Evolutionary conservation across 2,888 invertebrate species (phyloP), one percentile per base, ranked within the genome.

Genomic region (Azorinus chamasolen): DNA sequence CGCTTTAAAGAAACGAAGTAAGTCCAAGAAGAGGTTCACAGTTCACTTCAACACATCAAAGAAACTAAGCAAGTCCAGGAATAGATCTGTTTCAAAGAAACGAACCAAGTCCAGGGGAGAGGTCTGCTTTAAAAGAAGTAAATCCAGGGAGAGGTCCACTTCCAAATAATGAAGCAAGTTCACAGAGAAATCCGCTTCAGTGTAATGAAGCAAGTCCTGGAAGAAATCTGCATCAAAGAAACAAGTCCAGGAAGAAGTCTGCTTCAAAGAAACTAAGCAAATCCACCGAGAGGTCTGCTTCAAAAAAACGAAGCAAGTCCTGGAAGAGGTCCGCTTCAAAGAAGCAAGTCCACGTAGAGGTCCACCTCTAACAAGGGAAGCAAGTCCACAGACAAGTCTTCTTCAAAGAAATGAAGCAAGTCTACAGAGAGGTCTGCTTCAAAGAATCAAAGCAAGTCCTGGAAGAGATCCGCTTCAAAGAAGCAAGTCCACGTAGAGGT

Each of bases 301-400:
- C 78, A 14, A 78, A 75, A 57, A 71, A 68, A 46, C 43, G 65
- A 12, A 65, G 65, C 74, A 70, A 62, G 57, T 79, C 79, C n/a
- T 58, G 45, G 59, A 75, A 72, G 41, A 57, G 75, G 45, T 57
- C 57, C 14, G 63, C 59, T 37, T 68, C 68, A 50, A 61, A 61
- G 54, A 16, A 59, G 54, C 32, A 64, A 53, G 16, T 66, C 73
- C 22, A 43, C 22, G 32, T 70, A 70, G 55, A 58, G 69, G 43
- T 41, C 58, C n/a, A 39, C 41, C 24, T 68, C 70, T 0, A 75
- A 55, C 48, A 79, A 75, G 37, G 53, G 79, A 16, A 64, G 61
- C 45, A 61, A 53, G 37, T 74, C 79, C 25, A 65, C 18, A 48
- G 71, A 61, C 37, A 48, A 57, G 57, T 50, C 50, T 32, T n/a